Evolutionary conservation across 2,797 vertebrate genomes (phyloP), one percentile per base, ranked within the genome.

Genomic region (Pampus argenteus): DNA sequence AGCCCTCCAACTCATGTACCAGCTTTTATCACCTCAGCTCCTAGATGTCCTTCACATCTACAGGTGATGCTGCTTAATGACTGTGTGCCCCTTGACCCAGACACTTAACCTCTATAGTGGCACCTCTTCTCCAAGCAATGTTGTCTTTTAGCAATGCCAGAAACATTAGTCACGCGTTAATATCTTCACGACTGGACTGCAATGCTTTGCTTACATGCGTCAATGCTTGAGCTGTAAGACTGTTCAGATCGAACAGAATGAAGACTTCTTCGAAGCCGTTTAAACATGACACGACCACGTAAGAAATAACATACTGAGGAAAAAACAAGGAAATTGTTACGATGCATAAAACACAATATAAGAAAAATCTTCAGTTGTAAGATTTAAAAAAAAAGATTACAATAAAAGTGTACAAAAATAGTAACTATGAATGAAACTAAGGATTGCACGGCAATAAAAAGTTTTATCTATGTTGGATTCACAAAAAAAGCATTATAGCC

Each of bases 21-120:
- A 29, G n/a, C 38, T 22, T 20, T 1, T 23, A 5, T 5, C 5
- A 31, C 18, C 15, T 11, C 31, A n/a, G 25, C 17, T 10, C 2
- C 3, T 1, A 40, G 25, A 17, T 17, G 1, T 60, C 28, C 47
- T 20, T 50, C 45, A 73, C 42, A 54, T 47, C 56, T 62, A 74
- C 79, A 78, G 71, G 79, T 76, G 66, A 67, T 13, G 29, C 25
- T 47, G 25, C 15, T 29, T 18, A 38, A 6, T 18, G 9, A 55
- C 65, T 29, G 25, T 4, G 58, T 22, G 38, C 63, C 73, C 73
- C 72, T 31, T 70, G 60, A 76, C 71, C 74, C 60, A 76, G n/a
- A 15, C 64, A 44, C 49, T 61, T 58, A 54, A 78, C 44, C 54
- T 20, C 58, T 56, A 36, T 11, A 57, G 63, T 45, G 42, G 56